Evolutionary conservation across 2,797 vertebrate species (phyloP), one percentile per base, ranked within the genome.

Genomic region (Australoheros facetus): DNA sequence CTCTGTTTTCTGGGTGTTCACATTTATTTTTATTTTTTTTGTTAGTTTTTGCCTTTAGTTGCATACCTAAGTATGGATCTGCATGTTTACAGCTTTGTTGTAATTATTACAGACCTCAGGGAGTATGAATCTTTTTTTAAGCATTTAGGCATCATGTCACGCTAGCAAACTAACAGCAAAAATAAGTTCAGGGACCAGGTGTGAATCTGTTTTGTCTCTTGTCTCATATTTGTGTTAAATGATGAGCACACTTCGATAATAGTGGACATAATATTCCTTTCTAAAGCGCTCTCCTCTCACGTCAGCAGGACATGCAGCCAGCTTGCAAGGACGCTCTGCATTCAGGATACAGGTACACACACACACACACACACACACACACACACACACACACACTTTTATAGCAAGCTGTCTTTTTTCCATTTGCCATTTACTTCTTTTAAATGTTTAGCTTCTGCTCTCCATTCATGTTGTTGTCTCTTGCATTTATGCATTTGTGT

Each of bases 191-290:
- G 4, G 26, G 64, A 75, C 62, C 71, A 66, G 75, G 58, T 21
- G 21, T 74, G 51, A 71, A 55, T 73, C 56, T 92, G 80, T 89
- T 89, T 86, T 39, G 85, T 87, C 89, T 91, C 37, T 56, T 17
- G 55, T n/a, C 8, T 87, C 48, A 75, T 77, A 78, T 88, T 87
- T 82, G 62, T 73, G 55, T 79, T 74, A 55, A 84, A 74, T 62
- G 77, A 88, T 87, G 81, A 87, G 73, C 56, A 80, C 66, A 88
- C 45, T 69, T 80, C 19, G 79, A 89, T 85, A 84, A 66, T 34
- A 17, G 71, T 48, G 82, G 76, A 84, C 87, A 81, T 64, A 83
- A 81, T 89, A 86, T 73, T 87, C 60, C n/a, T 81, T 78, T 86
- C 56, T 56, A 19, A 9, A 21, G 71, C 62, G 21, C 69, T 19